These are phyloP conservation scores for Myiagra hebetior DNA, from an alignment of 2,113 vertebrate species.

Conservation along the genomic window DNA sequence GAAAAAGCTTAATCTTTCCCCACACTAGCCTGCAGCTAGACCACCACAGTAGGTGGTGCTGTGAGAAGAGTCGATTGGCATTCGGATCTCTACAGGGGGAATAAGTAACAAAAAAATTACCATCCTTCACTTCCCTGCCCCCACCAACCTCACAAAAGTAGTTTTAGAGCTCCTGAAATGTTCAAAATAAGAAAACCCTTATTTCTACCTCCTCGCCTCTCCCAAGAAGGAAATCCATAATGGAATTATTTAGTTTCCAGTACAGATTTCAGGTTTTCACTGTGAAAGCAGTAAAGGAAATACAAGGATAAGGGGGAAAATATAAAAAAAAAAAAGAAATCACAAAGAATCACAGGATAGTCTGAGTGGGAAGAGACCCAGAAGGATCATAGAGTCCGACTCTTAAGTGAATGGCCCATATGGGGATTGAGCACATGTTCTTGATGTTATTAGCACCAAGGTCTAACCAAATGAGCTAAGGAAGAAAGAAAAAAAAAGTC, in stretches of 20 bases:
- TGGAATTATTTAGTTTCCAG: not conserved
- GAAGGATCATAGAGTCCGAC: not conserved
- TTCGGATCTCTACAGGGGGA: not conserved
- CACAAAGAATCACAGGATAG: not conserved
- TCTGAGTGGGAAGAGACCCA: not conserved
- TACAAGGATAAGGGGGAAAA: fast-evolving
- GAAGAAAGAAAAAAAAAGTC: fast-evolving
- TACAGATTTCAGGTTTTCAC: not conserved
- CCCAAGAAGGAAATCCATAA: not conserved
- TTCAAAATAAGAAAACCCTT: not conserved
- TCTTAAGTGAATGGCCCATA: not conserved
- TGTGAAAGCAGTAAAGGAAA: not conserved
- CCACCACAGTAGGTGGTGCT: conserved; percentile 23
- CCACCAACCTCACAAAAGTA: not conserved
- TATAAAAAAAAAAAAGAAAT: no score
- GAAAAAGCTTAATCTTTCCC: conserved; percentile 42
- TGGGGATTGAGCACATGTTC: fast-evolving
- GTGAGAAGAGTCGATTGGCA: not conserved
- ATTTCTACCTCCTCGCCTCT: not conserved
- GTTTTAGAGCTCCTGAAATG: not conserved
- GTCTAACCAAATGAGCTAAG: not conserved
- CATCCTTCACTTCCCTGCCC: not conserved
- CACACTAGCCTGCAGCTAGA: conserved; percentile 20
- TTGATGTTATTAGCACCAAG: not conserved
- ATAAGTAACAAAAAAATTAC: conserved; percentile 22